Evolutionary conservation across 2,113 vertebrate species (phyloP).

Genomic region (Ciconia maguari): DNA sequence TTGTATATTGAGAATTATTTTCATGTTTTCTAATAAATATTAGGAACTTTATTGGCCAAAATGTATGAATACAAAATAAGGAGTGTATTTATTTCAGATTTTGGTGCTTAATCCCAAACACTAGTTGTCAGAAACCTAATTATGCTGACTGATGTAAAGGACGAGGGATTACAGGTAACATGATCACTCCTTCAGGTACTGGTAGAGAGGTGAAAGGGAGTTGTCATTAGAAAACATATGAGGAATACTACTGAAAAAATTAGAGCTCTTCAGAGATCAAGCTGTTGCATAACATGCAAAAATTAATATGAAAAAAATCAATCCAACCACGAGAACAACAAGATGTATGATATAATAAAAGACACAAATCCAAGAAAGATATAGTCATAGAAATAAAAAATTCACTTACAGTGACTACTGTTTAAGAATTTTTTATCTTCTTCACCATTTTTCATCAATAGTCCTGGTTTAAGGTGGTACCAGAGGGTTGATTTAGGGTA

Average conservation of each 20-base stretch:
- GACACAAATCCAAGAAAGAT: background rate
- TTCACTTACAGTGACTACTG: background rate
- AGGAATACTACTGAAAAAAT: background rate
- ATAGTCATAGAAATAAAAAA: background rate
- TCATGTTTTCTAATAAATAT: background rate
- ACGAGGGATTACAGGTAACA: rapidly evolving
- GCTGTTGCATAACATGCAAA: background rate
- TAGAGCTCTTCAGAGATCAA: background rate
- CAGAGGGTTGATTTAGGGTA: background rate
- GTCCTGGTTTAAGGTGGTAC: background rate
- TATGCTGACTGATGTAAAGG: background rate
- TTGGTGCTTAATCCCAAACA: background rate
- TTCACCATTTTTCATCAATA: background rate
- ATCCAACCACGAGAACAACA: background rate
- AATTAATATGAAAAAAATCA: background rate
- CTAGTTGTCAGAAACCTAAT: background rate
- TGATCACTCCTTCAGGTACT: background rate
- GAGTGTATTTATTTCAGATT: background rate
- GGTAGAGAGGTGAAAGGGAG: background rate
- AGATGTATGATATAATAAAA: background rate
- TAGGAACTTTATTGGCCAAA: background rate
- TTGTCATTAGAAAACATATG: background rate
- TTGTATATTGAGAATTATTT: background rate
- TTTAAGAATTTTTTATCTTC: background rate
- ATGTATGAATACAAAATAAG: background rate